Percentiles rank a stretch among this genome's conserved stretches.
These are phyloP conservation scores for Pitangus sulphuratus DNA, from an alignment of 2,797 vertebrate species.

Conservation along the genomic window DNA sequence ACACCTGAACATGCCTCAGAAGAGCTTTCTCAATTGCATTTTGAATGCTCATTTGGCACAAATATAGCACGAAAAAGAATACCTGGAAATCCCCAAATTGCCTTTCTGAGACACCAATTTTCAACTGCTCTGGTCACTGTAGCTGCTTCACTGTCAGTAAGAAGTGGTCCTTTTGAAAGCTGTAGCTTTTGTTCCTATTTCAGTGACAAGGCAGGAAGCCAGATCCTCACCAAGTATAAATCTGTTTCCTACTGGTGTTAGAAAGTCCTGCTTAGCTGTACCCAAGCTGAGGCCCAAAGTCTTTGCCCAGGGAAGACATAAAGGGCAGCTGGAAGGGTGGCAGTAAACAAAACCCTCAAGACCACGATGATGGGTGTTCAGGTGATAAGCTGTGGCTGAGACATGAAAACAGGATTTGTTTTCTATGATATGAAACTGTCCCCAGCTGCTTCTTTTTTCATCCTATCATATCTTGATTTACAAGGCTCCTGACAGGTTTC, in stretches of 20 bases:
- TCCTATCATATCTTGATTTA: background rate
- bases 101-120: slow-evolving; percentile 3
- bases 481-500: background rate
- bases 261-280: background rate
- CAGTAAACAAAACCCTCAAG: background rate
- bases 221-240: background rate
- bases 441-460: background rate
- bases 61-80: background rate
- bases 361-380: background rate
- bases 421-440: background rate
- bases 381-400: background rate
- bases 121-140: background rate
- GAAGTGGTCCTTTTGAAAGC: background rate
- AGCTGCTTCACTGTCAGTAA: background rate
- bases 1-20: background rate
- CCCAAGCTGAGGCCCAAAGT: background rate
- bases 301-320: background rate
- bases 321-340: background rate
- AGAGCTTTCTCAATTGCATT: slow-evolving; percentile 1
- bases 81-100: background rate
- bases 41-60: background rate
- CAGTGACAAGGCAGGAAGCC: background rate
- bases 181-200: background rate
- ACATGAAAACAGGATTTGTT: background rate
- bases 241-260: background rate